Conservation (phyloP, 2,888 invertebrate genomes). For the Phalera bucephala region DNA sequence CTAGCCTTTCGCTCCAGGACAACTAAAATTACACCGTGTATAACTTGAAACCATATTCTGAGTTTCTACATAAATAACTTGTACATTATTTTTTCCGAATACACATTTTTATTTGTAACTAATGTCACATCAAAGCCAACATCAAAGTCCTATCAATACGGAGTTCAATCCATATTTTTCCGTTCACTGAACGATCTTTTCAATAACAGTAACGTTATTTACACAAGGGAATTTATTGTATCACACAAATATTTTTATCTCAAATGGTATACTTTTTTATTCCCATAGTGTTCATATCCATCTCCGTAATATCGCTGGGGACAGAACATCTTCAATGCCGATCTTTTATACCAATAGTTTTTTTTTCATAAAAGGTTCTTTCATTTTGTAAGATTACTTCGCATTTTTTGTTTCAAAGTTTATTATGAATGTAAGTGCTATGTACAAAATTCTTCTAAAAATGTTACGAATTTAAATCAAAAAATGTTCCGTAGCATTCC, state of each 20-base stretch:
- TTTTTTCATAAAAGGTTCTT: neutral
- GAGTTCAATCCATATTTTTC: neutral
- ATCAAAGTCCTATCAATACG: conserved; percentile 1
- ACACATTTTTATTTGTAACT: too few relatives aligned
- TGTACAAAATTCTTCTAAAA: too few relatives aligned
- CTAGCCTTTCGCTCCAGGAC: too few relatives aligned
- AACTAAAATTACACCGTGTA: too few relatives aligned
- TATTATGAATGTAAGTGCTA: too few relatives aligned
- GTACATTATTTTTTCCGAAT: too few relatives aligned
- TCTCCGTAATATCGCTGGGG: neutral
- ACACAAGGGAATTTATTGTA: conserved; percentile 3
- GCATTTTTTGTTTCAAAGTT: too few relatives aligned
- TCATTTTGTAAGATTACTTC: neutral
- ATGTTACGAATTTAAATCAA: too few relatives aligned
- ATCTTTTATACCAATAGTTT: neutral
- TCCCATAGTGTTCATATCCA: neutral
- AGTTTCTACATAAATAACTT: too few relatives aligned
- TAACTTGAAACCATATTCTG: too few relatives aligned
- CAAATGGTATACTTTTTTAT: neutral
- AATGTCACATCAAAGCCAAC: neutral
- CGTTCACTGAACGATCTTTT: conserved; percentile 2
- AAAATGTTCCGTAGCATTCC: too few relatives aligned
- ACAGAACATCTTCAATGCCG: neutral
- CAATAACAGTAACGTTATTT: conserved; percentile 8
- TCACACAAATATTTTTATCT: conserved; percentile 3